Base-by-base conservation (phyloP, 2,888 invertebrate species). In the Neoaliturus tenellus region DNA sequence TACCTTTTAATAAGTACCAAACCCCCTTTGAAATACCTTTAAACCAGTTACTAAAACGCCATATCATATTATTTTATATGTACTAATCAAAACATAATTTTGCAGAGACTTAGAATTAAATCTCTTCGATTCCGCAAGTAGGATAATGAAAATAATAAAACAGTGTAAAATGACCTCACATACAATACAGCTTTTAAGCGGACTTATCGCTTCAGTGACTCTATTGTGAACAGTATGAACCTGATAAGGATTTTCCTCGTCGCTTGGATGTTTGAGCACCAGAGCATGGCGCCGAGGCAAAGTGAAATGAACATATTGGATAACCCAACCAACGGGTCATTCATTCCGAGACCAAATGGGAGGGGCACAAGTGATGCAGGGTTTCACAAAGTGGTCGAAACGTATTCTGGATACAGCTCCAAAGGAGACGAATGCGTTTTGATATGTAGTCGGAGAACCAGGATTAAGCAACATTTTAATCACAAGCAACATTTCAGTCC, bases 201-300 rank as follows among this genome's bases (percentile, higher is more conserved):
- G 0, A 20, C 31, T 28, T 62, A 28, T 28, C 62, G 62, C 28
- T 62, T 31, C 62, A 62, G 3, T 62, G 25, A 31, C 28, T 62
- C 62, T 31, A 28, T 62, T 62, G 62, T 62, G 62, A 62, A 28
- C 62, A 75, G 25, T 78, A 78, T 78, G 78, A 55, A 55, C 78
- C 28, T 55, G 33, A 35, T 78, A 51, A 55, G 48, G 35, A 14
- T 78, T 3, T 55, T 78, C 23, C 55, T 78, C 17, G 28, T 78
- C n/a, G 78, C 55, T 33, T 78, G 78, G 78, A 17, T 78, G 78
- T 5, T 78, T 4, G 55, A 78, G 4, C 14, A 28, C 33, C 31
- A 33, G 78, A 55, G 78, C 1, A 48, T 35, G 71, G 71, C 71
- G 12, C 23, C 23, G 28, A 39, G 71, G 71, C 20, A 12, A 23